Conservation (phyloP, 1,140 invertebrate genomes). For the Drosophila teissieri region DNA sequence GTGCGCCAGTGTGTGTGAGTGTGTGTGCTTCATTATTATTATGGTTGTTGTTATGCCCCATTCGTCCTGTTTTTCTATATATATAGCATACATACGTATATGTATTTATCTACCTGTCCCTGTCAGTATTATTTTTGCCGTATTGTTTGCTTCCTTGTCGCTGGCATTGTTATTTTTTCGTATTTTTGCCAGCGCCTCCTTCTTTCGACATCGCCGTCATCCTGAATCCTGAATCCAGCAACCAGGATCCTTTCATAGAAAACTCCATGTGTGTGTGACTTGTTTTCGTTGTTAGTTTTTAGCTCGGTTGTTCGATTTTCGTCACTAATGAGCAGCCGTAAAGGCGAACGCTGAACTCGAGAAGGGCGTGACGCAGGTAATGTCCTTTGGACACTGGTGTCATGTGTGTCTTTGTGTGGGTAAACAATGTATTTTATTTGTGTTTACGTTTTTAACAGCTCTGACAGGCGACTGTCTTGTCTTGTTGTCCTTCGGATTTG, state of each 20-base stretch:
- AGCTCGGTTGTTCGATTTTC: slow-evolving; percentile 65
- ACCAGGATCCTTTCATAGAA: slow-evolving; percentile 60
- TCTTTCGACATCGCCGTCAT: slow-evolving; percentile 21
- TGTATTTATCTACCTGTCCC: slow-evolving; percentile 27
- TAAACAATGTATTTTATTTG: slow-evolving; percentile 78
- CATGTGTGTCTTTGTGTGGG: slow-evolving; percentile 9
- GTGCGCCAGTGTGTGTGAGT: slow-evolving; percentile 1
- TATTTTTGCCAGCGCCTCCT: slow-evolving; percentile 35
- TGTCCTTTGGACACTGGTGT: slow-evolving; percentile 4
- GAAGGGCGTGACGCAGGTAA: slow-evolving; percentile 65
- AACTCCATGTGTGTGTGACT: slow-evolving; percentile 24
- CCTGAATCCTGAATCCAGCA: slow-evolving; percentile 10
- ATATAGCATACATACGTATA: no score
- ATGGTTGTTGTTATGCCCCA: slow-evolving; percentile 59
- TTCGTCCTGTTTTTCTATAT: slow-evolving; percentile 34
- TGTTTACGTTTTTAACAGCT: slow-evolving; percentile 80
- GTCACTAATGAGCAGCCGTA: slow-evolving; percentile 77
- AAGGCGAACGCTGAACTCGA: slow-evolving; percentile 63
- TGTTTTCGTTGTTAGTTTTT: slow-evolving; percentile 46
- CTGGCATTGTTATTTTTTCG: slow-evolving; percentile 67
- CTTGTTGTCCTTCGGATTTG: slow-evolving; percentile 64
- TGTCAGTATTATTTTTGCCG: slow-evolving; percentile 66
- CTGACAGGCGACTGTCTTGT: slow-evolving; percentile 55
- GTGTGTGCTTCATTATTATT: slow-evolving; percentile 68
- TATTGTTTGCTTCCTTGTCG: slow-evolving; percentile 77